Evolutionary conservation across 1,140 invertebrate species (phyloP), one percentile per base, ranked within the genome.

Genomic region (Wasmannia auropunctata): DNA sequence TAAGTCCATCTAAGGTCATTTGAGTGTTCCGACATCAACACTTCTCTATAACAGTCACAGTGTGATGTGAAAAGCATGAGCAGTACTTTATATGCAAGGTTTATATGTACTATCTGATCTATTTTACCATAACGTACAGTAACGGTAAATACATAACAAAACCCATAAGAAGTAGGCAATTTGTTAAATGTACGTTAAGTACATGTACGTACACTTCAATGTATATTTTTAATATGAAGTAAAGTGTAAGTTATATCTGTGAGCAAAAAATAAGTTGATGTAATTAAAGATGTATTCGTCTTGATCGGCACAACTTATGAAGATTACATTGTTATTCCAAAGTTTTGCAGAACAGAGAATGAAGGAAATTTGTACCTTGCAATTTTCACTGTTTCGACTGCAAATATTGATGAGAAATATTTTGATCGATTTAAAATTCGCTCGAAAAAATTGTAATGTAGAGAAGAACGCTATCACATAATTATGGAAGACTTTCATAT

Each of bases 221-320:
- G 92, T 93, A 93, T 94, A 93, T 93, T 93, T 93, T 93, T 94
- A 93, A 92, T 93, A 93, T 93, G 90, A 92, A 91, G 37, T 91
- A 91, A n/a, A 67, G 46, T 72, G 63, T 91, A 91, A 91, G 86
- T 86, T 88, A 85, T 70, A 87, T 84, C 80, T 87, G 86, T 87
- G 65, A 87, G 69, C 43, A 77, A 83, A 86, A n/a, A 72, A 34
- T 62, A 79, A 75, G 86, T 87, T 87, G 79, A 80, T 87, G 86
- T 87, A 87, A 86, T 74, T 67, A 69, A 63, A 80, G 54, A 56
- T 86, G 67, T 85, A 88, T 74, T 70, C n/a, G 16, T 91, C 88
- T 86, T 86, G 77, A 49, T 88, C 54, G 85, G 75, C 87, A 85
- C 85, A 88, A 87, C 80, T 60, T 77, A 86, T 87, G 86, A 58